A percentile compares a stretch with the other conserved stretches of the same genome.
phyloP scores from a whole-genome alignment of 1,140 invertebrate species.

The Rhyzopertha dominica region DNA sequence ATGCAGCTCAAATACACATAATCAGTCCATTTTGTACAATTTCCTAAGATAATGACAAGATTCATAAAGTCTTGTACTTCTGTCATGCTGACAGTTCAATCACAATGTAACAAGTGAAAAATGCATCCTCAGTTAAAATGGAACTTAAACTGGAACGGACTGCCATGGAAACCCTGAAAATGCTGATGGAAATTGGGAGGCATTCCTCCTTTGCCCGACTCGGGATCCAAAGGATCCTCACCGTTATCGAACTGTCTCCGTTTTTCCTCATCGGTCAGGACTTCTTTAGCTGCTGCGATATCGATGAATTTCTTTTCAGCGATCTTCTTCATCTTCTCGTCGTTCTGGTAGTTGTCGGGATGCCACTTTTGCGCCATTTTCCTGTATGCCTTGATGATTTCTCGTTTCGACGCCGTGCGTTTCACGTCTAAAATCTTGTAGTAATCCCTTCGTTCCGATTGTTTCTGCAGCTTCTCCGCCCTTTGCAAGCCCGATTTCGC shows the following conservation, averaged over 20 bases:
- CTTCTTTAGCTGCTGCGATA: constrained; percentile 97
- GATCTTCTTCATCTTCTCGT: constrained; percentile 81
- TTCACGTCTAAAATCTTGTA: constrained; percentile 91
- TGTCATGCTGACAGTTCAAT: no score
- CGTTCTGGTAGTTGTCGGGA: constrained; percentile 91
- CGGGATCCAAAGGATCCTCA: constrained; percentile 96
- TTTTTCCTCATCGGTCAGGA: constrained; percentile 81
- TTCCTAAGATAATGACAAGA: no score
- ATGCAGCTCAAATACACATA: no score
- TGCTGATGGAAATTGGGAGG: constrained; percentile 59
- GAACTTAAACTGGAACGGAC: constrained; percentile 95
- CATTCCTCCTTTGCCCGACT: constrained; percentile 64
- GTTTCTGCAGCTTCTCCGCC: constrained; percentile 92
- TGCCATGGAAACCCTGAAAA: constrained; percentile 83
- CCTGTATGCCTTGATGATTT: constrained; percentile 94
- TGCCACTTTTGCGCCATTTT: constrained; percentile 99
- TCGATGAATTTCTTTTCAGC: constrained; percentile 99
- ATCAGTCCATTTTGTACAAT: no score
- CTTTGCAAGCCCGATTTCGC: constrained; percentile 85
- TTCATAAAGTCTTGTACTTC: no score
- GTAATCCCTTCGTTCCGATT: constrained; percentile 91
- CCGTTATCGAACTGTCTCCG: constrained; percentile 89
- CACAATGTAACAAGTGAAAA: no score
- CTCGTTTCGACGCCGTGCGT: constrained; percentile 83
- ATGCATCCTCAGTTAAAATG: constrained; percentile 84